These are phyloP conservation scores for Euzophera pinguis DNA, from an alignment of 2,888 invertebrate species.

Conservation along the genomic window DNA sequence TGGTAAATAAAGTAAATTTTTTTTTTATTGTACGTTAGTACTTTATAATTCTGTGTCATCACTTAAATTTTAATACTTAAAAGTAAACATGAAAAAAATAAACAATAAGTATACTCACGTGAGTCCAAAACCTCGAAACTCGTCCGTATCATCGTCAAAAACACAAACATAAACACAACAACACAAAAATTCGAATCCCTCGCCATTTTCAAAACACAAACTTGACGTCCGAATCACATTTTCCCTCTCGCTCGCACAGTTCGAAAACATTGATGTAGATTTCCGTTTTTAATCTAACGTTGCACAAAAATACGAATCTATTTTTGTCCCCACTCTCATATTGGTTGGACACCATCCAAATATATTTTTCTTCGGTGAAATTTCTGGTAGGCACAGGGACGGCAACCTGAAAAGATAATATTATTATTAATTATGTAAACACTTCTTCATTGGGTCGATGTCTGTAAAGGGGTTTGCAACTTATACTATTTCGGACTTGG, in stretches of 20 bases:
- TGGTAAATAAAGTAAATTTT: too few species aligned
- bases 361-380: slow-evolving; percentile 31
- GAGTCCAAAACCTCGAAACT: slow-evolving; percentile 66
- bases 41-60: too few species aligned
- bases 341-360: slow-evolving; percentile 48
- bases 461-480: too few species aligned
- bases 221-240: slow-evolving; percentile 41
- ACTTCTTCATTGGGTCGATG: too few species aligned
- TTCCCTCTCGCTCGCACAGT: slow-evolving; percentile 29
- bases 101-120: slow-evolving; percentile 46
- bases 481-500: too few species aligned
- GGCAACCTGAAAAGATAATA: slow-evolving; percentile 51
- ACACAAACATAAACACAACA: slow-evolving; percentile 42
- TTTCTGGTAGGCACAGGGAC: slow-evolving; percentile 38
- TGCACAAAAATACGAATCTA: slow-evolving; percentile 20
- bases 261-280: slow-evolving; percentile 53
- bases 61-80: too few species aligned
- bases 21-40: too few species aligned
- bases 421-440: slow-evolving; percentile 40
- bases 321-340: slow-evolving; percentile 26
- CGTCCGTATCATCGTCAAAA: slow-evolving; percentile 45
- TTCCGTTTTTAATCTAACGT: slow-evolving; percentile 10
- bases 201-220: slow-evolving; percentile 43
- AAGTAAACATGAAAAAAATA: background rate
- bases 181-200: slow-evolving; percentile 46